These are phyloP conservation scores for Caranx ignobilis DNA, from an alignment of 2,113 vertebrate species.

Conservation along the genomic window DNA sequence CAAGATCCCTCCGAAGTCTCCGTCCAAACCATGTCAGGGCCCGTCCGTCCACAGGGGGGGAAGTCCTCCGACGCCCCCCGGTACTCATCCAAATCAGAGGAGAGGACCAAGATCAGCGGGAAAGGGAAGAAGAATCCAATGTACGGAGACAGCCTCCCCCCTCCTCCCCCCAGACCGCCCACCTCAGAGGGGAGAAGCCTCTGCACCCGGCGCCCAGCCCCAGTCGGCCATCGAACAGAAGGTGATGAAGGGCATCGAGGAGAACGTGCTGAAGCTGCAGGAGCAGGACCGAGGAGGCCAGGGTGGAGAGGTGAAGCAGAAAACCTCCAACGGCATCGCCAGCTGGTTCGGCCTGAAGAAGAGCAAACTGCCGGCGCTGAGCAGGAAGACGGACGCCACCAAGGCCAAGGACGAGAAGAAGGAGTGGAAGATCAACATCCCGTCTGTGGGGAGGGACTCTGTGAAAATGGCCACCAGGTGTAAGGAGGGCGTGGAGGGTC, in stretches of 20 bases:
- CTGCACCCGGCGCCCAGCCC: constrained; percentile 59
- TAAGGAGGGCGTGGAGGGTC: constrained; percentile 90
- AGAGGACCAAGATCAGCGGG: constrained; percentile 82
- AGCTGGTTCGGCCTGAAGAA: constrained; percentile 96
- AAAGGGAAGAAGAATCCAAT: constrained; percentile 82
- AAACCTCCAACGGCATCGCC: constrained; percentile 91
- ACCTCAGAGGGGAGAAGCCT: constrained; percentile 67
- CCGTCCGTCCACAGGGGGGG: constrained; percentile 67
- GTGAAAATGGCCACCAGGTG: constrained; percentile 84
- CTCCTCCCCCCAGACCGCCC: constrained; percentile 78
- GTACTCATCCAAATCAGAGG: constrained; percentile 82
- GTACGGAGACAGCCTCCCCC: constrained; percentile 82
- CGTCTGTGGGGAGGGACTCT: constrained; percentile 82
- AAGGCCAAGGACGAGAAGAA: constrained; percentile 87
- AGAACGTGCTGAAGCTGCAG: constrained; percentile 93
- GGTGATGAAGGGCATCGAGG: constrained; percentile 98
- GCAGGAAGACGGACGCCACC: constrained; percentile 86
- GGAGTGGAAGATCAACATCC: constrained; percentile 84
- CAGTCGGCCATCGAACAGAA: constrained; percentile 96
- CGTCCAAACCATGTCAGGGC: constrained; percentile 85
- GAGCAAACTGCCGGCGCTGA: constrained; percentile 93
- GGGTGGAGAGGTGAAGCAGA: constrained; percentile 87
- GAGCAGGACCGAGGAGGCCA: constrained; percentile 88
- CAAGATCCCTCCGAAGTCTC: constrained; percentile 91
- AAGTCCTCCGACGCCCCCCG: constrained; percentile 78